phyloP scores from a whole-genome alignment of 2,113 vertebrate species.

The Conger conger region DNA sequence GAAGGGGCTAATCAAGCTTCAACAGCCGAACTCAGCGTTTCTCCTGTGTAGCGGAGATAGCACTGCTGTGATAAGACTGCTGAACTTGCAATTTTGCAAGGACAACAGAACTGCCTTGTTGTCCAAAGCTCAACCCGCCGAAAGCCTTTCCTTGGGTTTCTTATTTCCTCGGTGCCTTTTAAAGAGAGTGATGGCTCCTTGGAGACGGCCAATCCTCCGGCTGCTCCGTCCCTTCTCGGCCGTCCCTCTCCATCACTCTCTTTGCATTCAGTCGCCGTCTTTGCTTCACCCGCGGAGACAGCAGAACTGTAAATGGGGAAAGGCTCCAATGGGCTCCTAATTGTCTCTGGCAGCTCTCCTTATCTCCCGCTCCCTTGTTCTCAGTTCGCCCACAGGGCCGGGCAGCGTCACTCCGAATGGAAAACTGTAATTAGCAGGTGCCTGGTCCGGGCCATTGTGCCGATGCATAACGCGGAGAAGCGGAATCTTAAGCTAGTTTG shows the following conservation, averaged over 20 bases:
- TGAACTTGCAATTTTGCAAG: not conserved
- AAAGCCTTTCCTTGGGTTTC: not conserved
- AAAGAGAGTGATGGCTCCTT: not conserved
- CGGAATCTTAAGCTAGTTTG: not conserved
- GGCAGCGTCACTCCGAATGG: not conserved
- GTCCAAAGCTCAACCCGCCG: not conserved
- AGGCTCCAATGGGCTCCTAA: not conserved
- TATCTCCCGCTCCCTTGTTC: conserved; percentile 2
- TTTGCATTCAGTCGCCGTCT: conserved; percentile 3
- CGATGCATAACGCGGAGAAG: not conserved
- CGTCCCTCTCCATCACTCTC: not conserved
- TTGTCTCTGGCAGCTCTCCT: not conserved
- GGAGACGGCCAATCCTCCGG: not conserved
- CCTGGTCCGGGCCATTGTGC: not conserved
- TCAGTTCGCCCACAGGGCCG: not conserved
- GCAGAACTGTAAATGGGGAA: conserved; percentile 4
- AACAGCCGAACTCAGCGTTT: not conserved
- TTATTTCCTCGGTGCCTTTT: not conserved
- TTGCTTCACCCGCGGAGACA: not conserved
- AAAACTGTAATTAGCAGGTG: conserved; percentile 15
- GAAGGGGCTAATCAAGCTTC: not conserved
- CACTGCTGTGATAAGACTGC: not conserved
- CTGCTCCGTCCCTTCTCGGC: not conserved
- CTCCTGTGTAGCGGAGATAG: not conserved
- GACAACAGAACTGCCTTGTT: not conserved